phyloP scores from a whole-genome alignment of 2,888 invertebrate species.

The Desoria tigrina region DNA sequence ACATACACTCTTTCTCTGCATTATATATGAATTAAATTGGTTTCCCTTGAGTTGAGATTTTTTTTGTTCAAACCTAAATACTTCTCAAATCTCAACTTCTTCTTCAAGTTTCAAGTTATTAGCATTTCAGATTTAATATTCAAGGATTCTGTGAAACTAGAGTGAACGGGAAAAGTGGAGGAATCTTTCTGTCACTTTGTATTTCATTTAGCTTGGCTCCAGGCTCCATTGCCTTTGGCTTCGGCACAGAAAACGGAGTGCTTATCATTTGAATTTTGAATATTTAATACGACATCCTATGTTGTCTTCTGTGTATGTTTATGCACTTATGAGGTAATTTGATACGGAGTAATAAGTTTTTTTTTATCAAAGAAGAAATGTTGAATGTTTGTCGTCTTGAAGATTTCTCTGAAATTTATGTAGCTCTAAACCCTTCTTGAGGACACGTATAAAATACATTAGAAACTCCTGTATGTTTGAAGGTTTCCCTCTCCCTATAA shows the following conservation, averaged over 20 bases:
- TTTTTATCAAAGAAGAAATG: slow-evolving; percentile 14
- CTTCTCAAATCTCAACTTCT: too few species aligned
- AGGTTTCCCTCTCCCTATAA: background rate
- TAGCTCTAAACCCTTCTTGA: background rate
- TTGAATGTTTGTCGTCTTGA: background rate
- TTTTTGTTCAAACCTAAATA: slow-evolving; percentile 14
- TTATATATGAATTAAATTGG: background rate
- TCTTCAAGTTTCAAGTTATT: too few species aligned
- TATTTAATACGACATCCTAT: too few species aligned
- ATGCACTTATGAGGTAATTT: slow-evolving; percentile 25
- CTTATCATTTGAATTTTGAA: too few species aligned
- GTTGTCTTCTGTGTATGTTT: too few species aligned
- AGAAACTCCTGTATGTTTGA: background rate
- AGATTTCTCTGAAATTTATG: background rate
- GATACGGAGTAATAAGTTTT: slow-evolving; percentile 37
- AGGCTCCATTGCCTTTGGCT: too few species aligned
- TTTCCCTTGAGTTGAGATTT: slow-evolving; percentile 1
- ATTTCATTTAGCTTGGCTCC: too few species aligned
- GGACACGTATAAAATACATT: slow-evolving; percentile 5
- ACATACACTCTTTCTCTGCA: background rate
- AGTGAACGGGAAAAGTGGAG: too few species aligned
- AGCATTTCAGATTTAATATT: too few species aligned
- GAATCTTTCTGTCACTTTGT: too few species aligned
- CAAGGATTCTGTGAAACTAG: too few species aligned
- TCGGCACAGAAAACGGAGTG: too few species aligned